Evolutionary conservation across 1,140 invertebrate genomes (phyloP).

Genomic region (Drepana arcuata): DNA sequence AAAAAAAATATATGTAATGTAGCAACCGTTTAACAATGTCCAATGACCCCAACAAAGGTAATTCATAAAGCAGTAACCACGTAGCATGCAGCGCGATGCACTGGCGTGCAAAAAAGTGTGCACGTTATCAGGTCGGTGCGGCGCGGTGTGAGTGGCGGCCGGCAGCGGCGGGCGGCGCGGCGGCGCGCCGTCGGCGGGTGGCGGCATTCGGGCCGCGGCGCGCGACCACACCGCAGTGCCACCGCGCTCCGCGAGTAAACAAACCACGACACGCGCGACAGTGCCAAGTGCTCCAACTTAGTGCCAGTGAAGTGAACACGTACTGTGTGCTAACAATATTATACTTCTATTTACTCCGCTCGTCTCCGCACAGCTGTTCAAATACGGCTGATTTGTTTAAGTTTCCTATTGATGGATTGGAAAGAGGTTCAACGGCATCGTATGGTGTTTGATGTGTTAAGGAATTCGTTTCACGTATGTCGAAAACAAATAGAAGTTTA

Average conservation of each 20-base stretch:
- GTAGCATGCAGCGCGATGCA: neutral
- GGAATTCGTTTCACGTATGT: conserved; percentile 46
- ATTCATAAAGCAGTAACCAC: too few species aligned
- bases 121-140: conserved; percentile 29
- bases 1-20: too few species aligned
- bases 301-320: conserved; percentile 38
- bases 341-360: conserved; percentile 4
- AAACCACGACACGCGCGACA: conserved; percentile 15
- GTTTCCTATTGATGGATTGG: conserved; percentile 43
- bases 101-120: conserved; percentile 26
- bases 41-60: conserved; percentile 3
- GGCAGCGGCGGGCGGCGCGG: conserved; percentile 20
- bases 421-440: conserved; percentile 33
- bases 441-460: conserved; percentile 29
- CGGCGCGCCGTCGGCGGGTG: conserved; percentile 11
- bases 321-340: conserved; percentile 6
- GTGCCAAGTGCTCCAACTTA: conserved; percentile 32
- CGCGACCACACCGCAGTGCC: conserved; percentile 37
- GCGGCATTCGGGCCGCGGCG: conserved; percentile 62
- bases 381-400: conserved; percentile 37
- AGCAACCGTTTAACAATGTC: too few species aligned
- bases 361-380: conserved; percentile 35
- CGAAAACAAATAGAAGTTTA: conserved; percentile 47
- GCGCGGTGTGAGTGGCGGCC: conserved; percentile 38
- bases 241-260: conserved; percentile 20